A percentile compares a stretch with the other conserved stretches of the same genome.
These are phyloP conservation scores for Lepidostoma basale DNA, from an alignment of 1,140 invertebrate species.

Conservation along the genomic window DNA sequence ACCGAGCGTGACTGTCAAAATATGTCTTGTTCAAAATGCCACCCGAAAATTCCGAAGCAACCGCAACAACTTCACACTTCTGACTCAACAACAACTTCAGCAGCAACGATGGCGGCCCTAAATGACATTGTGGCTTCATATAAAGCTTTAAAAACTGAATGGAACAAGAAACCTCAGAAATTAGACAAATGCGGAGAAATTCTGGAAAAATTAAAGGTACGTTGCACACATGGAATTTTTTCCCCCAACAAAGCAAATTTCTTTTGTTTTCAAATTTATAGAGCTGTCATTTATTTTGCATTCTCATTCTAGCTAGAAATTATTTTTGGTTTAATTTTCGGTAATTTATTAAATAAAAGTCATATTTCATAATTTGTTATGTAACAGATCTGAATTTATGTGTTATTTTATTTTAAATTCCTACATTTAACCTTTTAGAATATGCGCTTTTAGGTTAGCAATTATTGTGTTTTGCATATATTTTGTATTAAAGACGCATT, in stretches of 20 bases:
- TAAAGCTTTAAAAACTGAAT: constrained; percentile 31
- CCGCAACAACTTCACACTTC: neutral
- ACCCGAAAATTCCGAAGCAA: too few species aligned
- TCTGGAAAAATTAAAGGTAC: constrained; percentile 33
- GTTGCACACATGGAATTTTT: too few species aligned
- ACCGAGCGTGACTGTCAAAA: constrained; percentile 31
- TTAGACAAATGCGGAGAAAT: constrained; percentile 30
- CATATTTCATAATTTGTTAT: too few species aligned
- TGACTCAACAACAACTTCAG: too few species aligned
- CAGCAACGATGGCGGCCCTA: constrained; percentile 19
- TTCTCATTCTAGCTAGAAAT: neutral
- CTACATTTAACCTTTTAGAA: too few species aligned
- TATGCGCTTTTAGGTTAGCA: too few species aligned
- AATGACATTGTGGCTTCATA: constrained; percentile 27
- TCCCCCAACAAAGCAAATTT: neutral
- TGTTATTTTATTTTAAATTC: too few species aligned
- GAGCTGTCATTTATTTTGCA: constrained; percentile 5
- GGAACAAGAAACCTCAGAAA: constrained; percentile 19
- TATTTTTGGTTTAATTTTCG: neutral
- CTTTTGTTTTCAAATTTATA: too few species aligned
- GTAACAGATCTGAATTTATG: too few species aligned
- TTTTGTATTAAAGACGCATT: too few species aligned
- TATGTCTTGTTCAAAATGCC: constrained; percentile 4
- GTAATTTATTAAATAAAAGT: too few species aligned
- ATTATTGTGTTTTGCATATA: too few species aligned